Conservation (phyloP, 2,113 vertebrate species). For the Lasiurus borealis region DNA sequence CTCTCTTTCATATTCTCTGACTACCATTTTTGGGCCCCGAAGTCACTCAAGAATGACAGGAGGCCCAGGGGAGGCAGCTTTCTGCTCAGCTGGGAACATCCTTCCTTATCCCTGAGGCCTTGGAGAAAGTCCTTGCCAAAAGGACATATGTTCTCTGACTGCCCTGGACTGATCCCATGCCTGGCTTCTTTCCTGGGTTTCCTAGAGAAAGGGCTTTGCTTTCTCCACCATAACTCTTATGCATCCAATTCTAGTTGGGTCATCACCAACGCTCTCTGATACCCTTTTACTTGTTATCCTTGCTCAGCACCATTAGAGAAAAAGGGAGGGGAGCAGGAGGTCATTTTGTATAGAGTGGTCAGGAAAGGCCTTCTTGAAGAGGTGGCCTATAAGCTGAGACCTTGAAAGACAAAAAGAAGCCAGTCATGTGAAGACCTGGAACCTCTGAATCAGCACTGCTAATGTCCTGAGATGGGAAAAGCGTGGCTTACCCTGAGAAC, state of each 20-base stretch:
- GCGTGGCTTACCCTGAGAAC: neutral
- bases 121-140: neutral
- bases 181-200: neutral
- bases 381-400: neutral
- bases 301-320: neutral
- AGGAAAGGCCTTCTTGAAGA: constrained; percentile 1
- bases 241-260: neutral
- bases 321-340: neutral
- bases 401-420: neutral
- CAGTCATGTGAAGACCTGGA: neutral
- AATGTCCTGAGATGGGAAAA: neutral
- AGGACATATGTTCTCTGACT: neutral
- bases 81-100: neutral
- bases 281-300: neutral
- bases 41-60: neutral
- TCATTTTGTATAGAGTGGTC: neutral
- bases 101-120: neutral
- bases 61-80: neutral
- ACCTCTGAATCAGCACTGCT: neutral
- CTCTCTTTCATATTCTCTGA: neutral
- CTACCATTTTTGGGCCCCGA: neutral
- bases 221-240: neutral
- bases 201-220: neutral
- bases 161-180: neutral
- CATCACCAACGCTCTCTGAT: neutral